phyloP scores from a whole-genome alignment of 2,888 invertebrate genomes.

The Mayetiola destructor region DNA sequence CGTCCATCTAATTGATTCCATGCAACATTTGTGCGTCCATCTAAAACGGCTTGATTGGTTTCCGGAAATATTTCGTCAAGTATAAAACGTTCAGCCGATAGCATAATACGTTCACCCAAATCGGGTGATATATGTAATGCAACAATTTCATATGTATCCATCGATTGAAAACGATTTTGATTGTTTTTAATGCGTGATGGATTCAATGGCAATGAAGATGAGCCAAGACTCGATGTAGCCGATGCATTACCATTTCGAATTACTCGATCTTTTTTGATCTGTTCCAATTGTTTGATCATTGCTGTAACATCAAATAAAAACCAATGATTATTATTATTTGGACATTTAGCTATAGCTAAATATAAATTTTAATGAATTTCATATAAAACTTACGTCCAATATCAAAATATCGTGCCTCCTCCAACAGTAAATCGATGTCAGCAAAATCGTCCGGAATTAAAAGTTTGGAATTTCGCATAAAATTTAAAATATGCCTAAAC shows the following conservation, averaged over 20 bases:
- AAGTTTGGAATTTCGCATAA: slow-evolving; percentile 79
- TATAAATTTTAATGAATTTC: background rate
- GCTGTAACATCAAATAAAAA: slow-evolving; percentile 36
- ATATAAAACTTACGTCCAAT: slow-evolving; percentile 55
- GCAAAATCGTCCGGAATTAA: slow-evolving; percentile 76
- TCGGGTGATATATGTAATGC: slow-evolving; percentile 69
- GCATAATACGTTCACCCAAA: slow-evolving; percentile 64
- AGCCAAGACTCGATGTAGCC: slow-evolving; percentile 1
- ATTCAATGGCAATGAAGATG: slow-evolving; percentile 10
- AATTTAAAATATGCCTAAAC: slow-evolving; percentile 95
- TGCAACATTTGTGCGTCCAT: slow-evolving; percentile 60
- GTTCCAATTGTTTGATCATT: slow-evolving; percentile 57
- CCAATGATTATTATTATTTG: background rate
- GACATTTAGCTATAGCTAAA: background rate
- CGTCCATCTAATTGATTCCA: slow-evolving; percentile 72
- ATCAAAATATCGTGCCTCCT: slow-evolving; percentile 85
- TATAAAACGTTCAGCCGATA: slow-evolving; percentile 63
- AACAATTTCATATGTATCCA: slow-evolving; percentile 55
- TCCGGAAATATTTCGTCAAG: slow-evolving; percentile 64
- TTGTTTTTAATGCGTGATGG: slow-evolving; percentile 20
- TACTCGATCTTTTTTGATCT: slow-evolving; percentile 50
- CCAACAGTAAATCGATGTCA: slow-evolving; percentile 71
- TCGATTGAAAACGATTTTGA: slow-evolving; percentile 22
- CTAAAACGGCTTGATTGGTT: slow-evolving; percentile 64
- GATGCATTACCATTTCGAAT: slow-evolving; percentile 40